Percentiles rank a stretch among this genome's conserved stretches.
Conservation (phyloP, 2,888 invertebrate genomes). For the Drosophila affinis region DNA sequence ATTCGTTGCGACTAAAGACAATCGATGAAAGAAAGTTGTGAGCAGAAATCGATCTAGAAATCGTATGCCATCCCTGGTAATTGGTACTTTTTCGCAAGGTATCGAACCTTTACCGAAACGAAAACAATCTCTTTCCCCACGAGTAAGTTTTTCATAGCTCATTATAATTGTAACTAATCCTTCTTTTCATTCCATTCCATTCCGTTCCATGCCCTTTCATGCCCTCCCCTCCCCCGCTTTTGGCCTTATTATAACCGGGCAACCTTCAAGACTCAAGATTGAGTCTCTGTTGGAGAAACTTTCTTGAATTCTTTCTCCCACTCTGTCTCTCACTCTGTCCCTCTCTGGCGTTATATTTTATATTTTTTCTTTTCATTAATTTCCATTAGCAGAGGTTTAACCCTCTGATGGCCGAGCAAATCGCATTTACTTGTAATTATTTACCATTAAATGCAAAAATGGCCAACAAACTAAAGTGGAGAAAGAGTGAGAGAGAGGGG, state of each 20-base stretch:
- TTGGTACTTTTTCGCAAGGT: neutral
- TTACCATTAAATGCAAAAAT: slow-evolving; percentile 70
- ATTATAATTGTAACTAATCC: slow-evolving; percentile 43
- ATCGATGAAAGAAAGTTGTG: neutral
- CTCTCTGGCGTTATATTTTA: slow-evolving; percentile 5
- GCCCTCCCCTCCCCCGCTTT: neutral
- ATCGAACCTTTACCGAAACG: neutral
- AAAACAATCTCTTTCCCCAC: neutral
- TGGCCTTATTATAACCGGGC: slow-evolving; percentile 19
- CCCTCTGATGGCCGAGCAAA: slow-evolving; percentile 43
- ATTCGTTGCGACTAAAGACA: too few species aligned
- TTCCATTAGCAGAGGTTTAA: slow-evolving; percentile 55
- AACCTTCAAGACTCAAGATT: neutral
- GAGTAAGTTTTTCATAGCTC: neutral
- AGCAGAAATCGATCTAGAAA: neutral
- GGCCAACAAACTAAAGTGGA: slow-evolving; percentile 11
- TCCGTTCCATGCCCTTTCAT: too few species aligned
- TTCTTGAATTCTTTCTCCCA: slow-evolving; percentile 2
- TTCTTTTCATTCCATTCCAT: slow-evolving; percentile 27
- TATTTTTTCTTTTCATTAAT: slow-evolving; percentile 61
- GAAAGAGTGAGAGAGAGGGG: neutral
- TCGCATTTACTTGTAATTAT: slow-evolving; percentile 71
- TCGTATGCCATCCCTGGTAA: neutral
- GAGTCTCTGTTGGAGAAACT: slow-evolving; percentile 25
- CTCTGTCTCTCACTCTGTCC: neutral